Evolutionary conservation across 2,888 invertebrate species (phyloP).

Genomic region (Drosophila dives): DNA sequence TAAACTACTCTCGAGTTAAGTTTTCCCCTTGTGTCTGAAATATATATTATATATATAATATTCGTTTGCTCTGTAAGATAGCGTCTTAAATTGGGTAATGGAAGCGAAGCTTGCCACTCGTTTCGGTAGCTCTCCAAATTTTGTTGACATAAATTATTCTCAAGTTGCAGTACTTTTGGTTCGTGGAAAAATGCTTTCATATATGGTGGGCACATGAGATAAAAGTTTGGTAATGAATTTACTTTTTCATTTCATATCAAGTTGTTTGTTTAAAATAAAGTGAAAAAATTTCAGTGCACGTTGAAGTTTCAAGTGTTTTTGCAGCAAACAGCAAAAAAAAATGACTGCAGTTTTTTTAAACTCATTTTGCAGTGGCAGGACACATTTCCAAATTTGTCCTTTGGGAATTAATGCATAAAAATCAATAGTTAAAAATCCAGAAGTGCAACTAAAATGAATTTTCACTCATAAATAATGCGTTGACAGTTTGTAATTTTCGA

Average conservation of each 20-base stretch:
- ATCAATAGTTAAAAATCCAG: constrained; percentile 16
- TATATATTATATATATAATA: background rate
- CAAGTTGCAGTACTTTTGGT: constrained; percentile 2
- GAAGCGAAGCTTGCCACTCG: background rate
- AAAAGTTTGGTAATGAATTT: constrained; percentile 36
- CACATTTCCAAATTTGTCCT: background rate
- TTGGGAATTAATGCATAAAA: background rate
- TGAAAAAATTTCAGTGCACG: background rate
- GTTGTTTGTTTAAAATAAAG: background rate
- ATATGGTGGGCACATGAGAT: constrained; percentile 3
- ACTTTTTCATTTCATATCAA: constrained; percentile 13
- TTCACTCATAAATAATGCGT: constrained; percentile 78
- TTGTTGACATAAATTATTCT: constrained; percentile 20
- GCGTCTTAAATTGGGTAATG: constrained; percentile 9
- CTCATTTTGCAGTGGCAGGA: background rate
- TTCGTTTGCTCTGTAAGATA: constrained; percentile 1
- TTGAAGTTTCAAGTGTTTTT: background rate
- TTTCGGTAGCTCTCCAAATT: background rate
- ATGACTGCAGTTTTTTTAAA: background rate
- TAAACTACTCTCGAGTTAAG: constrained; percentile 7
- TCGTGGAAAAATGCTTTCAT: constrained; percentile 2
- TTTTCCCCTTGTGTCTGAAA: background rate
- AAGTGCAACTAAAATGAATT: constrained; percentile 52
- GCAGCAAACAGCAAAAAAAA: background rate
- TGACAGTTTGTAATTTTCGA: constrained; percentile 81